Conservation (phyloP, 2,113 vertebrate species). For the Dicentrarchus labrax region DNA sequence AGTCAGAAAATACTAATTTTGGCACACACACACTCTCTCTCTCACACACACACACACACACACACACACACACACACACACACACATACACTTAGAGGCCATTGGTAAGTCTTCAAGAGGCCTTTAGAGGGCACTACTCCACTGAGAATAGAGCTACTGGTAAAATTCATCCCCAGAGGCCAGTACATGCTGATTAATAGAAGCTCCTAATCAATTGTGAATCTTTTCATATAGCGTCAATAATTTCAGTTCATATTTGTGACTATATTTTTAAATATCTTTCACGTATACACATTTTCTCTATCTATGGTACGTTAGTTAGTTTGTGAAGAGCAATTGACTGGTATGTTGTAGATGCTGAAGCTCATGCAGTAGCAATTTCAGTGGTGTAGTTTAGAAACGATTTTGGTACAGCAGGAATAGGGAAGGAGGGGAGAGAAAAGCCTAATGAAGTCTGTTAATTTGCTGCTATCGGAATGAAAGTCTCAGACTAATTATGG, state of each 20-base stretch:
- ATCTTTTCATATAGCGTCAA: slow-evolving; percentile 41
- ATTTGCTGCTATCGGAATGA: slow-evolving; percentile 81
- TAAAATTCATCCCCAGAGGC: slow-evolving; percentile 37
- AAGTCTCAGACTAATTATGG: slow-evolving; percentile 80
- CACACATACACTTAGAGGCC: not conserved
- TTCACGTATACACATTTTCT: not conserved
- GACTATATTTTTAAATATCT: slow-evolving; percentile 27
- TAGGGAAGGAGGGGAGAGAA: slow-evolving; percentile 43
- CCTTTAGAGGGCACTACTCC: slow-evolving; percentile 82
- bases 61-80: not conserved
- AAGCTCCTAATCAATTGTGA: slow-evolving; percentile 57
- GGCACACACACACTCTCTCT: not conserved
- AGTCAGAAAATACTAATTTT: slow-evolving; percentile 56
- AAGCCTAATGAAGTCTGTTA: slow-evolving; percentile 78
- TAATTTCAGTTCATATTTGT: slow-evolving; percentile 48
- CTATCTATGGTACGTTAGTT: not conserved
- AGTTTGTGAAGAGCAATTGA: slow-evolving; percentile 13
- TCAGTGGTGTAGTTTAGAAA: slow-evolving; percentile 34
- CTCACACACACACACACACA: slow-evolving; percentile 8
- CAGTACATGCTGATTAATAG: slow-evolving; percentile 59
- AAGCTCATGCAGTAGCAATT: slow-evolving; percentile 36
- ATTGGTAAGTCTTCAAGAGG: slow-evolving; percentile 27
- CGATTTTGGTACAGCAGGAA: slow-evolving; percentile 37
- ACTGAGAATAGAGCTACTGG: slow-evolving; percentile 70
- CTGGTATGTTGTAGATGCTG: slow-evolving; percentile 3